Evolutionary conservation across 1,140 invertebrate species (phyloP).

Genomic region (Cotesia chilonis): DNA sequence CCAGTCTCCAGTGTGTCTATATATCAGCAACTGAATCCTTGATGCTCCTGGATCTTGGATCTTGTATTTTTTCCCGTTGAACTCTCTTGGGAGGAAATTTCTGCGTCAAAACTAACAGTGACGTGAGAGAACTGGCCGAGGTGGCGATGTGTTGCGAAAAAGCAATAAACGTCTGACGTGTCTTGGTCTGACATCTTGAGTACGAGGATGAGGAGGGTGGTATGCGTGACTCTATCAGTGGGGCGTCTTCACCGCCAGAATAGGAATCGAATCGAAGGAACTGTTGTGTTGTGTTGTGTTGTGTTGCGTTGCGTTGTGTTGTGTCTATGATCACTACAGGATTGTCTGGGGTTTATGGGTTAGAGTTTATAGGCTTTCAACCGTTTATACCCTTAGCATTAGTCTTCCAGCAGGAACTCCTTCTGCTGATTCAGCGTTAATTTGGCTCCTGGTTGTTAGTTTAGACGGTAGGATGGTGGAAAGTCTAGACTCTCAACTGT

Average conservation of each 20-base stretch:
- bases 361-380: too few relatives aligned
- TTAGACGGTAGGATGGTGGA: not conserved
- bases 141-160: slow-evolving; percentile 10
- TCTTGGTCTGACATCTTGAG: not conserved
- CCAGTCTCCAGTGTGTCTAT: not conserved
- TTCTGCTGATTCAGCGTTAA: too few relatives aligned
- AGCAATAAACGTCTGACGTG: slow-evolving; percentile 30
- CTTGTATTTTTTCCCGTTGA: not conserved
- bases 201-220: too few relatives aligned
- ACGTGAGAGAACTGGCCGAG: not conserved
- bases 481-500: not conserved
- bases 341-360: too few relatives aligned
- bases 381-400: too few relatives aligned
- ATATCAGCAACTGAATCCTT: too few relatives aligned
- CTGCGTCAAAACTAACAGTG: too few relatives aligned
- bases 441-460: not conserved
- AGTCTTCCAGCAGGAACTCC: too few relatives aligned
- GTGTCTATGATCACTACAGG: not conserved
- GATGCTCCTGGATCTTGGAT: not conserved
- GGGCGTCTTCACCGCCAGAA: slow-evolving; percentile 4
- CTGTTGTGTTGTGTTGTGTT: not conserved
- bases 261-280: too few relatives aligned
- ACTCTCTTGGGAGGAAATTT: too few relatives aligned
- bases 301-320: not conserved
- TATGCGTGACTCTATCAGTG: slow-evolving; percentile 32